These are phyloP conservation scores for Caenorhabditis angaria DNA, from an alignment of 2,888 invertebrate species.

Conservation along the genomic window DNA sequence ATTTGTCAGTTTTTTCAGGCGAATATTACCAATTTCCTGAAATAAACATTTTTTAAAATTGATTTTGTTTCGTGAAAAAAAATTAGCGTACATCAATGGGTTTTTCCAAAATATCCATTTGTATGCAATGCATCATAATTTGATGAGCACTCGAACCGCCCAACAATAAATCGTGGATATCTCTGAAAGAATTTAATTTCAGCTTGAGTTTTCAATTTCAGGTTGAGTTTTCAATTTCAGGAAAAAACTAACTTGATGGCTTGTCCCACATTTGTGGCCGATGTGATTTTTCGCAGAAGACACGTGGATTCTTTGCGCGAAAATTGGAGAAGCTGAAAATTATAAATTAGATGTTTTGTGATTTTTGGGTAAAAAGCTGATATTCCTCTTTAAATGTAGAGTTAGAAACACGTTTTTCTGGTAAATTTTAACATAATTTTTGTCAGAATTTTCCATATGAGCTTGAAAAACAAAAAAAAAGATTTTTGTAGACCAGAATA, in stretches of 20 bases:
- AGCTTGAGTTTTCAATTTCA: background rate
- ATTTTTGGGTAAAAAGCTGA: too few relatives aligned
- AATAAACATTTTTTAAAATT: background rate
- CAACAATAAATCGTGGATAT: conserved; percentile 33
- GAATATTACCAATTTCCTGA: conserved; percentile 31
- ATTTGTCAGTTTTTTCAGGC: conserved; percentile 35
- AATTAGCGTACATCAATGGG: conserved; percentile 25
- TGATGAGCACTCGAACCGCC: conserved; percentile 34
- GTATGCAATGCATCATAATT: conserved; percentile 23
- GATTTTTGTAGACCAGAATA: too few relatives aligned
- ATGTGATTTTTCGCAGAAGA: conserved; percentile 30
- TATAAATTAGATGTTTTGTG: too few relatives aligned
- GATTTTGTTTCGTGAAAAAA: background rate
- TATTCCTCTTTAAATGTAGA: too few relatives aligned
- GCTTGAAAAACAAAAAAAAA: too few relatives aligned
- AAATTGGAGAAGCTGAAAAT: conserved; percentile 33
- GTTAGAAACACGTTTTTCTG: too few relatives aligned
- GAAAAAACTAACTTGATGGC: conserved; percentile 15
- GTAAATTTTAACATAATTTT: too few relatives aligned
- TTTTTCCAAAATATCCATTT: conserved; percentile 29
- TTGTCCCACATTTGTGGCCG: conserved; percentile 39
- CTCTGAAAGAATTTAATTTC: conserved; percentile 9
- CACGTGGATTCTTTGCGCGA: conserved; percentile 37
- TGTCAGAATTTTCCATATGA: too few relatives aligned
- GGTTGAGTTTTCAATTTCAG: background rate